These are phyloP conservation scores for Drosophila yakuba DNA, from an alignment of 1,140 invertebrate species.

Conservation along the genomic window DNA sequence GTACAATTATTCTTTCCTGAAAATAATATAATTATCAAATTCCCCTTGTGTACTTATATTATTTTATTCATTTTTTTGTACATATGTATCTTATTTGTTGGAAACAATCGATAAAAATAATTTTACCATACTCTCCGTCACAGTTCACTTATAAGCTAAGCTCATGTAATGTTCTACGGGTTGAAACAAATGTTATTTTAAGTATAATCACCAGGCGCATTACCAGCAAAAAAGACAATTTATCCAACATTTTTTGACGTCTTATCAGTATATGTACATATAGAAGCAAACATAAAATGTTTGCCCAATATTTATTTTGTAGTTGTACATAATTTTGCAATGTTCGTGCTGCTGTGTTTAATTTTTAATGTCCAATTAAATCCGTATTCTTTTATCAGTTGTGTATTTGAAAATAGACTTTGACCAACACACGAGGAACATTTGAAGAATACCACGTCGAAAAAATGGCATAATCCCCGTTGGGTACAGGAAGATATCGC, in stretches of 20 bases:
- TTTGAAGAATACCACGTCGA: background rate
- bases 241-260: background rate
- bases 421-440: background rate
- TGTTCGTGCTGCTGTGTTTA: too few relatives aligned
- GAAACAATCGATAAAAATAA: too few relatives aligned
- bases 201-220: background rate
- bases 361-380: too few relatives aligned
- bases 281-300: background rate
- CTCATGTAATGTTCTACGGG: background rate
- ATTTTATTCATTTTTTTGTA: background rate
- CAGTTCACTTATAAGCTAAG: too few relatives aligned
- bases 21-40: too few relatives aligned
- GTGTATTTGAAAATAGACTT: background rate
- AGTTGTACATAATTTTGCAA: too few relatives aligned
- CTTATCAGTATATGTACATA: background rate
- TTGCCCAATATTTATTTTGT: too few relatives aligned
- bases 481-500: slow-evolving; percentile 17
- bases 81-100: too few relatives aligned
- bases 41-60: background rate
- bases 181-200: background rate
- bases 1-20: too few relatives aligned
- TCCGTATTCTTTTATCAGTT: background rate
- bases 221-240: background rate
- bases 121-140: too few relatives aligned
- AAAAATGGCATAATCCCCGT: slow-evolving; percentile 40